Conservation (phyloP, 2,888 invertebrate genomes). For the Caenorhabditis sinica region DNA sequence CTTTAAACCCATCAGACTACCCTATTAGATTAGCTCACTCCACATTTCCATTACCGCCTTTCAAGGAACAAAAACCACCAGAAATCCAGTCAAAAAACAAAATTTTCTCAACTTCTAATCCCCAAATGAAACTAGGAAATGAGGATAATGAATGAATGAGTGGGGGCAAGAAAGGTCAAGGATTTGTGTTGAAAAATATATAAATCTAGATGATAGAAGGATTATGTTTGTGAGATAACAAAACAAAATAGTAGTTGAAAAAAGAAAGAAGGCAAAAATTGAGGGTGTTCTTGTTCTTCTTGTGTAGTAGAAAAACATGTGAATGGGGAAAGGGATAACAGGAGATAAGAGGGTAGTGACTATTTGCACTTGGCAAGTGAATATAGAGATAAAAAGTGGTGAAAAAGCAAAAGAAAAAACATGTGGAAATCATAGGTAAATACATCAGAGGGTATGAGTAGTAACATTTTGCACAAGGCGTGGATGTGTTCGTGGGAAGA, state of each 20-base stretch:
- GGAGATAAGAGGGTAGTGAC: slow-evolving; percentile 2
- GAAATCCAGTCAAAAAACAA: neutral
- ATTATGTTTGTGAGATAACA: neutral
- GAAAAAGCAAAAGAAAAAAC: neutral
- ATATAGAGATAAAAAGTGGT: neutral
- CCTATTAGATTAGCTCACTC: no score
- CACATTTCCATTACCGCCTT: no score
- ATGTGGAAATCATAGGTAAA: neutral
- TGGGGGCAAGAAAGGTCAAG: neutral
- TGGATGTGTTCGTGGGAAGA: neutral
- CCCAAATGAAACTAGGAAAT: neutral
- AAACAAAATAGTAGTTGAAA: neutral
- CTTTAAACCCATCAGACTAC: neutral
- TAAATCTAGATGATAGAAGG: neutral
- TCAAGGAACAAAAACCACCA: neutral
- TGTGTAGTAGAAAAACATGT: neutral
- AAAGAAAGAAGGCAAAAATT: neutral
- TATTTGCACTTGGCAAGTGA: neutral
- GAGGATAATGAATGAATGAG: neutral
- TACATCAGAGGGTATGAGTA: neutral
- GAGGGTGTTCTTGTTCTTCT: neutral
- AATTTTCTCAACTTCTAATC: neutral
- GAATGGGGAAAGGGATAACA: neutral
- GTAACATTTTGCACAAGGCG: no score
- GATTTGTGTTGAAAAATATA: neutral